Conservation (phyloP, 2,113 vertebrate species). For the Seriola aureovittata region DNA sequence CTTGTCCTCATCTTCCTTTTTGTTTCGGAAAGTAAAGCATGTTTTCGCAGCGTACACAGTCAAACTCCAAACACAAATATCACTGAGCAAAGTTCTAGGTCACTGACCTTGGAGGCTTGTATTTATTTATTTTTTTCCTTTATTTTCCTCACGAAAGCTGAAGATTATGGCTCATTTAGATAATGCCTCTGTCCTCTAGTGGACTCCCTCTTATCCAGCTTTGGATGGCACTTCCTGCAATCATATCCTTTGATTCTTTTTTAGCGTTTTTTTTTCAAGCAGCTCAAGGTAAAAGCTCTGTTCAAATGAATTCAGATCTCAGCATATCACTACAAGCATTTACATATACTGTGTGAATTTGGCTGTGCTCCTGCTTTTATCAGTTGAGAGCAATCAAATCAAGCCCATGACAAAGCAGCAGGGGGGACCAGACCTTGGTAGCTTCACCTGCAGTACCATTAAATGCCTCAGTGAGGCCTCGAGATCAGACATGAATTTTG, state of each 20-base stretch:
- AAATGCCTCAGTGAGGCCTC: not conserved
- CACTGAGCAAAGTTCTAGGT: slow-evolving; percentile 51
- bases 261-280: not conserved
- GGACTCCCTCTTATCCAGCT: slow-evolving; percentile 11
- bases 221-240: slow-evolving; percentile 28
- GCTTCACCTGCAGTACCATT: slow-evolving; percentile 5
- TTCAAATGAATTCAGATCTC: slow-evolving; percentile 50
- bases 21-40: not conserved
- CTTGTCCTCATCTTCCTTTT: not conserved
- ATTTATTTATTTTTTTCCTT: not conserved
- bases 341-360: slow-evolving; percentile 20
- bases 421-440: not conserved
- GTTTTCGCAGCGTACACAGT: not conserved
- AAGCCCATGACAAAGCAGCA: slow-evolving; percentile 16
- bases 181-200: slow-evolving; percentile 26
- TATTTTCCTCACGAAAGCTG: not conserved
- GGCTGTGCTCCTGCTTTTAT: slow-evolving; percentile 24
- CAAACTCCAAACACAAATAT: slow-evolving; percentile 52
- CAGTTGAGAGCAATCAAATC: slow-evolving; percentile 46
- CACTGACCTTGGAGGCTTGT: slow-evolving; percentile 10
- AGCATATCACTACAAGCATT: slow-evolving; percentile 46
- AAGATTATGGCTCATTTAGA: slow-evolving; percentile 46
- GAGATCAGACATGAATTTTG: slow-evolving; percentile 28
- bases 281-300: slow-evolving; percentile 50
- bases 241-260: slow-evolving; percentile 50